Conservation (phyloP, 2,113 vertebrate genomes). For the Misgurnus anguillicaudatus region DNA sequence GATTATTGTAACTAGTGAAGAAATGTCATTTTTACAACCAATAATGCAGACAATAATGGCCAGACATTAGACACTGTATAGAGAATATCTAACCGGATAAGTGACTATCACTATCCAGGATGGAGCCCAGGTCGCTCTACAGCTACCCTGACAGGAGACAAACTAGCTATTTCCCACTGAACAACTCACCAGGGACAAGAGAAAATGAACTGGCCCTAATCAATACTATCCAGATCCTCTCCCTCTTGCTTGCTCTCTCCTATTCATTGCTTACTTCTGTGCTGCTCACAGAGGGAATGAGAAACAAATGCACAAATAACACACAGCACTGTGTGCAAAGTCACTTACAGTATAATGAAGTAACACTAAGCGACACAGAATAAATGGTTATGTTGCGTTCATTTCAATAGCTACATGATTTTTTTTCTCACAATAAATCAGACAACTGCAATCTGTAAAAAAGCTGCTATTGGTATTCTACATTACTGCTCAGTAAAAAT, state of each 20-base stretch:
- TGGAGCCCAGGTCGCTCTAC: slow-evolving; percentile 51
- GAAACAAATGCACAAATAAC: slow-evolving; percentile 1
- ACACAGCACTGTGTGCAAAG: neutral
- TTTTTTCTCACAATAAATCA: too few species aligned
- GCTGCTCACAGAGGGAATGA: slow-evolving; percentile 4
- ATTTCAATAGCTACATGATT: too few species aligned
- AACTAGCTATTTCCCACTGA: slow-evolving; percentile 75
- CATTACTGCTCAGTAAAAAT: neutral
- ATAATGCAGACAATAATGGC: neutral
- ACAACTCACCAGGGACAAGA: slow-evolving; percentile 71
- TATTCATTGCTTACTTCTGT: slow-evolving; percentile 25
- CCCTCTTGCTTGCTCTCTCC: slow-evolving; percentile 26
- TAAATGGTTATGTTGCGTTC: too few species aligned
- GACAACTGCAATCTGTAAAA: too few species aligned
- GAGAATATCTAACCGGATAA: slow-evolving; percentile 1
- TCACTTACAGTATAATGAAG: neutral
- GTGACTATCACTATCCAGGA: slow-evolving; percentile 21
- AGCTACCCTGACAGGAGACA: slow-evolving; percentile 74
- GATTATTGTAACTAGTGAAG: too few species aligned
- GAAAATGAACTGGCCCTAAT: slow-evolving; percentile 75
- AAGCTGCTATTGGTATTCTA: neutral
- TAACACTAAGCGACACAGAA: neutral
- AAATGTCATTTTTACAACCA: too few species aligned
- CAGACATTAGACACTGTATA: neutral
- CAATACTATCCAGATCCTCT: slow-evolving; percentile 68